These are phyloP conservation scores for Ornithorhynchus anatinus DNA, from an alignment of 2,113 vertebrate genomes.

Conservation along the genomic window DNA sequence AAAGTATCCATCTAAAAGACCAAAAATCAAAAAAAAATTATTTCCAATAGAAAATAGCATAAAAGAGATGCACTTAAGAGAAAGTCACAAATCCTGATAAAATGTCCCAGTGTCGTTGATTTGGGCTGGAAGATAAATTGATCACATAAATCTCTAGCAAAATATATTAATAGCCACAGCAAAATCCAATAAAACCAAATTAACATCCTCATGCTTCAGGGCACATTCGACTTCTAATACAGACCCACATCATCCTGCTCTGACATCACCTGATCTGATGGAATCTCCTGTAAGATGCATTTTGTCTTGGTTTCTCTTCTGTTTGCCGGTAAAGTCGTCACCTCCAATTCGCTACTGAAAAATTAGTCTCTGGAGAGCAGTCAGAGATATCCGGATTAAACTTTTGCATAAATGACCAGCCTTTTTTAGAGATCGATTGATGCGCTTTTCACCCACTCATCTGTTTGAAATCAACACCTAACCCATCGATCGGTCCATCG, in stretches of 20 bases:
- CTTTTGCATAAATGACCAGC: too few relatives aligned
- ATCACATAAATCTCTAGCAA: constrained; percentile 53
- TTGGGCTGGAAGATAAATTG: constrained; percentile 36
- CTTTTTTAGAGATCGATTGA: too few relatives aligned
- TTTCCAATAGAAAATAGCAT: not conserved
- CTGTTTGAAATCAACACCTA: too few relatives aligned
- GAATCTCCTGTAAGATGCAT: not conserved
- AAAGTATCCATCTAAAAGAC: too few relatives aligned
- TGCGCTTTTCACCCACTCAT: too few relatives aligned
- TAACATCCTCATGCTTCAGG: constrained; percentile 32
- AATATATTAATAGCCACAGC: constrained; percentile 57
- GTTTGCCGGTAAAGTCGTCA: not conserved
- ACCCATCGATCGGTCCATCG: too few relatives aligned
- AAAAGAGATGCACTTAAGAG: not conserved
- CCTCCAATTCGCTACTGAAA: not conserved
- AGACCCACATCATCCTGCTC: not conserved
- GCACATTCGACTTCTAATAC: constrained; percentile 12
- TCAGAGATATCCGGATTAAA: too few relatives aligned
- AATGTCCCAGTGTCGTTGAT: constrained; percentile 37
- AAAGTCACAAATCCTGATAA: constrained; percentile 36
- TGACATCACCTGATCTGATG: not conserved
- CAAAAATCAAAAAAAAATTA: too few relatives aligned
- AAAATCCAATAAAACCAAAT: constrained; percentile 56
- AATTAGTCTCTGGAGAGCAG: not conserved
- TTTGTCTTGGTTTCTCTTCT: not conserved